Evolutionary conservation across 2,113 vertebrate genomes (phyloP), one percentile per base, ranked within the genome.

Genomic region (Embiotoca jacksoni): DNA sequence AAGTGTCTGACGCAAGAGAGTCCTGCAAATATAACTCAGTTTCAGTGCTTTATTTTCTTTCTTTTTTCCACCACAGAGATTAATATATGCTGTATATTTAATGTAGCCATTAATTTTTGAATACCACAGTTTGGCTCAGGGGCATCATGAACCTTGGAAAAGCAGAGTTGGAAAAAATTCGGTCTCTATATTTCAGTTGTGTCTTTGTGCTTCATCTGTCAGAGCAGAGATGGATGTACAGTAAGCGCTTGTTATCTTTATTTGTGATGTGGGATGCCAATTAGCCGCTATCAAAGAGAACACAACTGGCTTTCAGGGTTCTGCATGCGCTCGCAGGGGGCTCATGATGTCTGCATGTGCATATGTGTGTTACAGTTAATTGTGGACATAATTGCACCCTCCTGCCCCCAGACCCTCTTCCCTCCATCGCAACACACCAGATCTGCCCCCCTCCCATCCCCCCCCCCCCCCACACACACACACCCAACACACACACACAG

Each of bases 61-160:
- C 33, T 35, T 58, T 59, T 32, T 63, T 23, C 36, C 14, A 46
- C 31, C 66, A 44, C 53, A 61, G 63, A 77, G 31, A 77, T 72
- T 33, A 85, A 83, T 82, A 69, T 41, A 77, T 75, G 41, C 46
- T 31, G 74, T 80, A 41, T 82, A 81, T 81, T 86, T 73, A 80
- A 80, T 75, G 52, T 33, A 36, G 31, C 9, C 77, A 78, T 91
- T 81, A 86, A 88, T 88, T 89, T 88, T 89, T 83, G 23, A 91
- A 56, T 31, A 59, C 56, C 30, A 16, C 9, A 39, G 39, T 69
- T 75, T 59, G 61, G 60, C 74, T 85, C 16, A 0, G 35, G 72
- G 83, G 58, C 54, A 23, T 87, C 85, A 61, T 84, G 39, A 56
- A 73, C 49, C 53, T 41, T 60, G 56, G 36, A 65, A 74, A 82